Evolutionary conservation across 2,113 vertebrate species (phyloP).

Genomic region (Paramormyrops kingsleyae): DNA sequence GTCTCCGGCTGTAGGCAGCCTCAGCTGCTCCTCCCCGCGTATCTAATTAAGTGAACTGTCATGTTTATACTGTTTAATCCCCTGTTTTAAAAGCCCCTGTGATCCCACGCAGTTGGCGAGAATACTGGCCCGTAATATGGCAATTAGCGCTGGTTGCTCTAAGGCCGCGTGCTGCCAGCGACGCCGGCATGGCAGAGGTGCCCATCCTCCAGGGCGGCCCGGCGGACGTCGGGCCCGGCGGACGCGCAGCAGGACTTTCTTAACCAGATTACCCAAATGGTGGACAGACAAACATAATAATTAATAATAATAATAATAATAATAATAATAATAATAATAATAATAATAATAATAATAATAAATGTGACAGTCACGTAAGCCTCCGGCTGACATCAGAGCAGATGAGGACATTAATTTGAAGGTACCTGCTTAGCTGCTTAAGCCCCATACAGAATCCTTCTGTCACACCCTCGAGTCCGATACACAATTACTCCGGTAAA

Average conservation of each 20-base stretch:
- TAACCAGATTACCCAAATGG: background rate
- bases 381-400: background rate
- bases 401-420: background rate
- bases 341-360: background rate
- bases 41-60: slow-evolving; percentile 22
- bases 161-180: background rate
- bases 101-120: slow-evolving; percentile 2
- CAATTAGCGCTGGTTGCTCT: background rate
- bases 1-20: slow-evolving; percentile 48
- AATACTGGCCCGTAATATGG: slow-evolving; percentile 1
- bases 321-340: background rate
- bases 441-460: background rate
- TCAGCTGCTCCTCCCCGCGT: slow-evolving; percentile 20
- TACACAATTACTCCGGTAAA: background rate
- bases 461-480: background rate
- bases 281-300: background rate
- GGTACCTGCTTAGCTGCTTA: background rate
- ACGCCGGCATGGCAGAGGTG: background rate
- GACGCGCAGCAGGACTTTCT: background rate
- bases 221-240: background rate
- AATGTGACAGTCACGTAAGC: background rate
- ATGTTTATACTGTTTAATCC: slow-evolving; percentile 24
- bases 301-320: background rate
- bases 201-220: background rate
- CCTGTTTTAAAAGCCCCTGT: slow-evolving; percentile 14